phyloP scores from a whole-genome alignment of 2,888 invertebrate genomes.

The Gymnoscelis rufifasciata region DNA sequence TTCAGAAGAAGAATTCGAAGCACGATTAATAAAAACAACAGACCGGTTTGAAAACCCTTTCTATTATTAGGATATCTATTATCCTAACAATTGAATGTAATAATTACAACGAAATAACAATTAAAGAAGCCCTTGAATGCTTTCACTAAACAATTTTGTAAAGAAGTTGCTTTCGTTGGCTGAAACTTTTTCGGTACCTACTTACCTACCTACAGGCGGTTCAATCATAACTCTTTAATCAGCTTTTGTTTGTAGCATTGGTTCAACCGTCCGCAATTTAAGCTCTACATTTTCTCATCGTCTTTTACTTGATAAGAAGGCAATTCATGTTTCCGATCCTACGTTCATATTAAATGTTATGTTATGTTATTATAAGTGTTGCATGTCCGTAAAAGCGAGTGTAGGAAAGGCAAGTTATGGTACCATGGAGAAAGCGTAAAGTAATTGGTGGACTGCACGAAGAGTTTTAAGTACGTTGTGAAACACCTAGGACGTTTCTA shows the following conservation, averaged over 20 bases:
- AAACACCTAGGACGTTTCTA: neutral
- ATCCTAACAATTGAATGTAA: neutral
- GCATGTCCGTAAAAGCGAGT: conserved; percentile 8
- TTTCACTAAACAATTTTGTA: conserved; percentile 8
- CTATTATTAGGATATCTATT: neutral
- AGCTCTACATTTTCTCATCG: too few relatives aligned
- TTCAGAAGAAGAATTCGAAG: neutral
- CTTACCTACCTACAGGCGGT: neutral
- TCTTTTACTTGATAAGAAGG: too few relatives aligned
- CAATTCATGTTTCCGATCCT: neutral
- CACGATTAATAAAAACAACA: neutral
- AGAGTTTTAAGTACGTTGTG: neutral
- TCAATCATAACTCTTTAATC: conserved; percentile 6
- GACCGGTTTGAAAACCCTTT: neutral
- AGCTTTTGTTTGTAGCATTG: conserved; percentile 3
- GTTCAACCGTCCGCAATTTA: too few relatives aligned
- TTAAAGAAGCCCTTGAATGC: neutral
- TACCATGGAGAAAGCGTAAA: conserved; percentile 9
- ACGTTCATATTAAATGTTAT: neutral
- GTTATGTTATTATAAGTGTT: too few relatives aligned
- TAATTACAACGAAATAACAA: conserved; percentile 2
- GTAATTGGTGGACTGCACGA: conserved; percentile 6
- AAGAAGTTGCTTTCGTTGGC: conserved; percentile 4
- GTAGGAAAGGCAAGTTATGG: conserved; percentile 4
- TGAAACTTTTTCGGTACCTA: conserved; percentile 4